These are phyloP conservation scores for Polyergus mexicanus DNA, from an alignment of 1,140 invertebrate genomes.

Conservation along the genomic window DNA sequence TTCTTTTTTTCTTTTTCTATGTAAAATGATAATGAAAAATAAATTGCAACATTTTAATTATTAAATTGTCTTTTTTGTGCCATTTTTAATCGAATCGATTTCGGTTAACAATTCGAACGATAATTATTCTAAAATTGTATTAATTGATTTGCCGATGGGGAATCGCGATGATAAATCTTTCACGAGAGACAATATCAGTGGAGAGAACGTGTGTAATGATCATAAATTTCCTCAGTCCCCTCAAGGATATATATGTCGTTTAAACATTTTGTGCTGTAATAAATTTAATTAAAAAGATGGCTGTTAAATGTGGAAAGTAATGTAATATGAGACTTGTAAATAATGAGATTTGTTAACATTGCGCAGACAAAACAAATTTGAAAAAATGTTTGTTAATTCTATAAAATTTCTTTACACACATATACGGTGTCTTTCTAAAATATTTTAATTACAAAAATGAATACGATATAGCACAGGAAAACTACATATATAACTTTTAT, in stretches of 20 bases:
- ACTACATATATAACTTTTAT: not conserved
- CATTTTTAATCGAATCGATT: conserved; percentile 18
- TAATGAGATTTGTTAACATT: conserved; percentile 32
- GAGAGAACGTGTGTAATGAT: conserved; percentile 8
- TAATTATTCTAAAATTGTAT: conserved; percentile 57
- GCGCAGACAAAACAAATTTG: not conserved
- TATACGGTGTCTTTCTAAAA: not conserved
- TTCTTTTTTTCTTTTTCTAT: not conserved
- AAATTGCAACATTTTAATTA: not conserved
- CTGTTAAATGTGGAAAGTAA: not conserved
- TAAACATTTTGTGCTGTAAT: conserved; percentile 39
- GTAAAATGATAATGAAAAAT: not conserved
- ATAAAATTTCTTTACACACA: not conserved
- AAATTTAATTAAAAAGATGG: conserved; percentile 26
- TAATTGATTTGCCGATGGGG: conserved; percentile 8
- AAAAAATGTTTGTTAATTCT: conserved; percentile 4
- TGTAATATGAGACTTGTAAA: not conserved
- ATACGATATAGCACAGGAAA: not conserved
- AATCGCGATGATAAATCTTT: conserved; percentile 32
- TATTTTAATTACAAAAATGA: not conserved
- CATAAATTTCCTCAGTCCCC: not conserved
- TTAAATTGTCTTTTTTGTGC: conserved; percentile 40
- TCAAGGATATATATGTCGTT: not conserved
- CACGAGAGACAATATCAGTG: conserved; percentile 5
- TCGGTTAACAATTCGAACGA: not conserved